phyloP scores from a whole-genome alignment of 2,888 invertebrate species.

The Epistrophe grossulariae region DNA sequence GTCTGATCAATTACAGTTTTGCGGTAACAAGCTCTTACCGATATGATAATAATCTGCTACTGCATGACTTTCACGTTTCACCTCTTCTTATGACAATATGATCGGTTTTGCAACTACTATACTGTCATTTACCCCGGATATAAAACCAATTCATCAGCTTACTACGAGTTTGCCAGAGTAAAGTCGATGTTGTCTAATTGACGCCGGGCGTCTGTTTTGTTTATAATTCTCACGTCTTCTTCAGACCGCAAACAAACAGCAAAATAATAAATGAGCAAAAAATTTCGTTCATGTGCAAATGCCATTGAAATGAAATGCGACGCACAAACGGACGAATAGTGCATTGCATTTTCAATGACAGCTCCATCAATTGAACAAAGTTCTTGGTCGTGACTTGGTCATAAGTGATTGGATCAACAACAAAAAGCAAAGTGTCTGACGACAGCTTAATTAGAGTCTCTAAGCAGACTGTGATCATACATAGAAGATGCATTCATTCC shows the following conservation, averaged over 20 bases:
- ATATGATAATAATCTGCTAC: neutral
- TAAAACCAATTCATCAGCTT: constrained; percentile 35
- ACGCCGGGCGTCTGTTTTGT: constrained; percentile 52
- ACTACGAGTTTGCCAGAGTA: neutral
- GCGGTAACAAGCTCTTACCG: constrained; percentile 16
- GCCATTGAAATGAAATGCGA: constrained; percentile 38
- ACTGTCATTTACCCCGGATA: constrained; percentile 58
- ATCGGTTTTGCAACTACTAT: constrained; percentile 47
- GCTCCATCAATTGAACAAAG: constrained; percentile 38
- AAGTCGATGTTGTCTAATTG: constrained; percentile 25
- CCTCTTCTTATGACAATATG: constrained; percentile 47
- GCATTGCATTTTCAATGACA: constrained; percentile 60
- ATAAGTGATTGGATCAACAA: constrained; percentile 66
- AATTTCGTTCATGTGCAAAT: constrained; percentile 36
- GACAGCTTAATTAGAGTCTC: constrained; percentile 68
- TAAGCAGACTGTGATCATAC: constrained; percentile 1
- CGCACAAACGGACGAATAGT: neutral
- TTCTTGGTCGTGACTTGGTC: constrained; percentile 56
- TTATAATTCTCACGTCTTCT: constrained; percentile 56
- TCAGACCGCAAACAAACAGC: neutral
- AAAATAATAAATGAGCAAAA: neutral
- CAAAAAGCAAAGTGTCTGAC: constrained; percentile 58
- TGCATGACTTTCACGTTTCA: constrained; percentile 60
- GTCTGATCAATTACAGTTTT: constrained; percentile 49
- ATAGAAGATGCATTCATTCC: constrained; percentile 40